Conservation (phyloP, 2,113 vertebrate genomes). For the Gasterosteus nipponicus region DNA sequence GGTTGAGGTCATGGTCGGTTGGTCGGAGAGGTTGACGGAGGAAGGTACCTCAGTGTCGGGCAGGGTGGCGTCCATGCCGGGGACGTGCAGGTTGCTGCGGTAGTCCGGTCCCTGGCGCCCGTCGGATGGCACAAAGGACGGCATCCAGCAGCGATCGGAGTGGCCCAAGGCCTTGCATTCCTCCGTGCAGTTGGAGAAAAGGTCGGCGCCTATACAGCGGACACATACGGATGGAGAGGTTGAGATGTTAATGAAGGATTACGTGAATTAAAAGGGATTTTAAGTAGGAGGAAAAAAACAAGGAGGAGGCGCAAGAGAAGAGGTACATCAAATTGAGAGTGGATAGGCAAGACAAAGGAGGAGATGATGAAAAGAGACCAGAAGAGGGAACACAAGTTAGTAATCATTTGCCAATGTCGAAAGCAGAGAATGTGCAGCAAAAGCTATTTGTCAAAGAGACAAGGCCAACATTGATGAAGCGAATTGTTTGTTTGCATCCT, state of each 20-base stretch:
- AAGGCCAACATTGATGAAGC: slow-evolving; percentile 70
- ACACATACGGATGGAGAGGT: background rate
- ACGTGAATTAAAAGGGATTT: background rate
- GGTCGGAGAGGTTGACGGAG: slow-evolving; percentile 72
- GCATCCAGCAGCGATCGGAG: slow-evolving; percentile 99
- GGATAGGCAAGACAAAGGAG: slow-evolving; percentile 18
- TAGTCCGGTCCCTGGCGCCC: slow-evolving; percentile 97
- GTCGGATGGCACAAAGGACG: slow-evolving; percentile 94
- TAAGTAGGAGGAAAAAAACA: background rate
- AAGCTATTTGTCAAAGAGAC: slow-evolving; percentile 69
- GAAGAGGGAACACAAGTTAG: slow-evolving; percentile 59
- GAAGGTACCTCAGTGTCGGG: slow-evolving; percentile 96
- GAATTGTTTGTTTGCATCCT: slow-evolving; percentile 70
- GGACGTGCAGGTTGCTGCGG: slow-evolving; percentile 98
- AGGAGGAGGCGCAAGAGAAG: background rate
- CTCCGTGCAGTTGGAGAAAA: slow-evolving; percentile 99
- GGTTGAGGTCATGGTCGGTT: slow-evolving; percentile 72
- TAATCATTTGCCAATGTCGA: slow-evolving; percentile 57
- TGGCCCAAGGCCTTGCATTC: slow-evolving; percentile 99
- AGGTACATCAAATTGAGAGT: slow-evolving; percentile 20
- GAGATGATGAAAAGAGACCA: slow-evolving; percentile 35
- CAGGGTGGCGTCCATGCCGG: slow-evolving; percentile 96
- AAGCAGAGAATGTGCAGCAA: slow-evolving; percentile 45
- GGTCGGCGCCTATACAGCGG: slow-evolving; percentile 86
- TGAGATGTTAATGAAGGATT: slow-evolving; percentile 15